These are phyloP conservation scores for Eilema griseolum DNA, from an alignment of 2,888 invertebrate genomes.

Conservation along the genomic window DNA sequence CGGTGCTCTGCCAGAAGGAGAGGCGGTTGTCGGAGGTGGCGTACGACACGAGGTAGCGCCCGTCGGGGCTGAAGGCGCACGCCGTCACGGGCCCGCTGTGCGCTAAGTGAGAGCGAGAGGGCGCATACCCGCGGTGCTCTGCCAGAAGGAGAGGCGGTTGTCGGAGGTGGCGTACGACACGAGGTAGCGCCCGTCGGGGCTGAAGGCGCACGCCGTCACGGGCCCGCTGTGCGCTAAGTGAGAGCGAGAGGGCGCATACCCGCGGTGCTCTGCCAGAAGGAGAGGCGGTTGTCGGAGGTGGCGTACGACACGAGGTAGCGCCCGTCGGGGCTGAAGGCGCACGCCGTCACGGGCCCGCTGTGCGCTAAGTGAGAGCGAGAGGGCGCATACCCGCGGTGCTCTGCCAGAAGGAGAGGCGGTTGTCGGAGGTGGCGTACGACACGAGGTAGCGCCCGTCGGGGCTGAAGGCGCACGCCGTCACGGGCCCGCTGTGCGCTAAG, in stretches of 20 bases:
- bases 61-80: conserved; percentile 98
- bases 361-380: no score
- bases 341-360: no score
- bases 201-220: conserved; percentile 97
- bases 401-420: not conserved
- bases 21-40: conserved; percentile 97
- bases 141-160: conserved; percentile 99
- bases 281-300: not conserved
- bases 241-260: not conserved
- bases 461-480: not conserved
- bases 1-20: conserved; percentile 99
- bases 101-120: no score
- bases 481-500: no score
- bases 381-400: not conserved
- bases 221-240: conserved; percentile 91
- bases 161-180: conserved; percentile 98
- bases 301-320: no score
- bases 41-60: conserved; percentile 98
- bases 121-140: conserved; percentile 86
- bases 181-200: conserved; percentile 98
- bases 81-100: conserved; percentile 97
- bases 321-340: not conserved
- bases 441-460: not conserved
- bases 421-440: no score
- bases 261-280: not conserved